Base-by-base conservation (phyloP, 2,888 invertebrate species). In the Cordilura impudica region DNA sequence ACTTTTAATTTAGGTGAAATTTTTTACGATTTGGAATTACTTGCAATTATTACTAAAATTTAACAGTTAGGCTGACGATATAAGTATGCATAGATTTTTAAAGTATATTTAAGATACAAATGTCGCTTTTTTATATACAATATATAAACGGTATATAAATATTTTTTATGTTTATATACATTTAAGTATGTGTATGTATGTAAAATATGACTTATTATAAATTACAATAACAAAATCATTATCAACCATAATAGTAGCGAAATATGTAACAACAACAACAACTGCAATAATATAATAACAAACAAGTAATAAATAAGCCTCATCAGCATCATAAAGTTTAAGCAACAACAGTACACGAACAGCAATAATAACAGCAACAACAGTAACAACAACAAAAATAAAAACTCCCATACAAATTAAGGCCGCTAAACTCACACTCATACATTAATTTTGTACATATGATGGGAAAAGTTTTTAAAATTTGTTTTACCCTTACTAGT, bases 211-310 rank as follows among this genome's bases (percentile, higher is more conserved):
- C 81, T 71, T 74, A 81, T 81, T 78, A 78, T 78, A 69, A 75
- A 75, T 74, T 72, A 81, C 74, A 81, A 81, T 81, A 78, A 78
- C 81, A 78, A 81, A n/a, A 72, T 81, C 71, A 81, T 81, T 78
- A 79, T 71, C 61, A 71, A 71, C 54, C 56, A 79, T 79, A 79
- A 78, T 74, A 73, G 74, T 74, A 67, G 66, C 63, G 65, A 74
- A 74, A 31, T 31, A 43, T 53, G 56, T 53, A 56, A 56, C 65
- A 71, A 79, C 45, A 47, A 70, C 70, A 70, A 74, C 61, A 79
- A 75, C 74, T 71, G 74, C 78, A 78, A 78, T 74, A 78, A 78
- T 60, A 78, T 49, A 53, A 74, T 39, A 53, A 66, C 69, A 70
- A 73, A 73, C 70, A 78, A 60, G 73, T 78, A 45, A 78, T 78